Evolutionary conservation across 2,888 invertebrate species (phyloP), one percentile per base, ranked within the genome.

Genomic region (Dolichomitus sp.): DNA sequence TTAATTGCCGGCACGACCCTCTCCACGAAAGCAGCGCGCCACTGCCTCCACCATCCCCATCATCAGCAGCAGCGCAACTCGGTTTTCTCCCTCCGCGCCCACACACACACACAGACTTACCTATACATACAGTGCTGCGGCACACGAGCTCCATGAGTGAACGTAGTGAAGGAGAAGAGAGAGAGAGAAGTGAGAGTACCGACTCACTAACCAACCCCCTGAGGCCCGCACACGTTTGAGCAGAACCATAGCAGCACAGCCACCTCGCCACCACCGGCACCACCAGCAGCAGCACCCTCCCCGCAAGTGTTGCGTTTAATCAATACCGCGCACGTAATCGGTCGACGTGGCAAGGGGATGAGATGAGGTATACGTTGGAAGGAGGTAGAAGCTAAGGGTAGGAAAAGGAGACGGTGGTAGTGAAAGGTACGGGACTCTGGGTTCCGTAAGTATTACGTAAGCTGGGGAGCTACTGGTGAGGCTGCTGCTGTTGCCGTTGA

Each of bases 231-330:
- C 78, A 81, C 81, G 78, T 45, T 48, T 48, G 54, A 65, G 54
- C 70, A 45, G 23, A 66, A 78, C 65, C 65, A 57, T 81, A 78
- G 42, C 69, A 40, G 70, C 69, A 37, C 74, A 74, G 57, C 79
- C 74, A 74, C 74, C 74, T 77, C 68, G 52, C 57, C 33, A 59
- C 33, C 57, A 59, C 57, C 33, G 27, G 52, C 52, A 27, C 52
- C 66, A 69, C 33, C 69, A 54, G 19, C 77, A 69, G 61, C 66
- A 59, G 19, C 78, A 82, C 79, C 81, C 78, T 73, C 78, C 77
- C 78, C 74, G 79, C 84, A 87, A 89, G 88, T 90, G 90, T 91
- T 90, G 90, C 90, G 90, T 92, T 92, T 92, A 93, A 92, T 93
- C 92, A 92, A 92, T 92, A 92, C 90, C 88, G 87, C 88, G 90